Conservation (phyloP, 2,888 invertebrate genomes). For the Nycteola revayana region DNA sequence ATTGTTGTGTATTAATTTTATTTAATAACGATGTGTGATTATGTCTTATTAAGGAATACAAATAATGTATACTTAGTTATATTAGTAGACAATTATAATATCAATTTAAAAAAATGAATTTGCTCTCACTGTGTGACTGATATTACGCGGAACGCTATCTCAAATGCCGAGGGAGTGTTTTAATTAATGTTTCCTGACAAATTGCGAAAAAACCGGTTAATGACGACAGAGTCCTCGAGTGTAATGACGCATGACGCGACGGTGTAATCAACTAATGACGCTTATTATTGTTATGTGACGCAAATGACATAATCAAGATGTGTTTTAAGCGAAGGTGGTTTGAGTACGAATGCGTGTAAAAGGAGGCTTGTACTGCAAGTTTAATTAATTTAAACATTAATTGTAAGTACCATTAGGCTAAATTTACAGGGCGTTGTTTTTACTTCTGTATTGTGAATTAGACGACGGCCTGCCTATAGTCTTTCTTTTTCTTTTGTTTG, state of each 20-base stretch:
- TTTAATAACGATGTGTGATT: no score
- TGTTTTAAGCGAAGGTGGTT: conserved; percentile 57
- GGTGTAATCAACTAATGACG: conserved; percentile 50
- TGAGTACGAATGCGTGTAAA: conserved; percentile 69
- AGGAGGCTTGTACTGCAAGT: conserved; percentile 29
- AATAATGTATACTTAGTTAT: no score
- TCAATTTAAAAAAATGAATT: no score
- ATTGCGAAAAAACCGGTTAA: conserved; percentile 64
- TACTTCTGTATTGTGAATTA: no score
- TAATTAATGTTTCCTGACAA: conserved; percentile 68
- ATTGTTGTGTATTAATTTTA: no score
- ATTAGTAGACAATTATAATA: no score
- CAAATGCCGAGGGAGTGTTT: conserved; percentile 63
- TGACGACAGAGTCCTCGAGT: conserved; percentile 41
- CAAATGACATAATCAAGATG: conserved; percentile 51
- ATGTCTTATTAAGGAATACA: no score
- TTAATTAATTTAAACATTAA: conserved; percentile 18
- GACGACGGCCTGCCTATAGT: no score
- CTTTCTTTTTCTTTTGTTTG: no score
- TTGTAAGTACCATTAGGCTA: no score
- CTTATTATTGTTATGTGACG: conserved; percentile 58
- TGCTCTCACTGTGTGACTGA: conserved; percentile 20
- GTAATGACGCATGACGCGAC: conserved; percentile 38
- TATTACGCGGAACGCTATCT: conserved; percentile 46
- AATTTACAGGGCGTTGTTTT: no score